Base-by-base conservation (phyloP, 2,113 vertebrate species). In the Engraulis encrasicolus region DNA sequence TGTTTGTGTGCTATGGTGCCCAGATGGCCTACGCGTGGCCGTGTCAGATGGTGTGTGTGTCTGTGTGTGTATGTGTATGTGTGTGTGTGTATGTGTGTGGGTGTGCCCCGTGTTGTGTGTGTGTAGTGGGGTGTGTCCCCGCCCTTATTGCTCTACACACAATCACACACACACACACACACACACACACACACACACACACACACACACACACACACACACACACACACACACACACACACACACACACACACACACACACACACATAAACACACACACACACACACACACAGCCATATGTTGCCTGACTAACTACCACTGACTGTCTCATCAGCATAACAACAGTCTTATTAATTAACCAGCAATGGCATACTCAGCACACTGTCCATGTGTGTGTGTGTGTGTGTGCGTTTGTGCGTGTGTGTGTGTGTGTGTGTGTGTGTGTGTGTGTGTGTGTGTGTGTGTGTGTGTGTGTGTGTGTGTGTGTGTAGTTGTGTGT, bases 141-240 rank as follows among this genome's bases (percentile, higher is more conserved):
- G 7, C 40, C 40, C 40, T 45, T 45, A 9, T 9, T 45, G 9
- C 40, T 45, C 9, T 3, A 45, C 12, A 27, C 9, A 27, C 34
- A 52, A 11, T 17, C 50, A 52, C 50, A 52, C 50, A 52, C 50
- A 52, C 50, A 52, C 50, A 18, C 50, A 52, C 50, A 14, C 50
- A 52, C 50, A 23, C 5, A 37, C 27, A 52, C 15, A 4, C 58
- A 78, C 82, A 61, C 9, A 45, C 45, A 58, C 31, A 61, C 36
- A 17, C 17, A 18, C 79, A 40, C 36, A 49, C 45, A 50, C 84
- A 66, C 77, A 85, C 87, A 83, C 78, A 12, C 58, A 50, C 49
- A 81, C 78, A 86, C 85, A 61, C 87, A 54, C 85, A 83, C 85
- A 45, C 80, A 83, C 45, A 80, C 50, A 52, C 20, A 49, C 79